Evolutionary conservation across 2,888 invertebrate species (phyloP), one percentile per base, ranked within the genome.

Genomic region (Lycocerus yunnanus): DNA sequence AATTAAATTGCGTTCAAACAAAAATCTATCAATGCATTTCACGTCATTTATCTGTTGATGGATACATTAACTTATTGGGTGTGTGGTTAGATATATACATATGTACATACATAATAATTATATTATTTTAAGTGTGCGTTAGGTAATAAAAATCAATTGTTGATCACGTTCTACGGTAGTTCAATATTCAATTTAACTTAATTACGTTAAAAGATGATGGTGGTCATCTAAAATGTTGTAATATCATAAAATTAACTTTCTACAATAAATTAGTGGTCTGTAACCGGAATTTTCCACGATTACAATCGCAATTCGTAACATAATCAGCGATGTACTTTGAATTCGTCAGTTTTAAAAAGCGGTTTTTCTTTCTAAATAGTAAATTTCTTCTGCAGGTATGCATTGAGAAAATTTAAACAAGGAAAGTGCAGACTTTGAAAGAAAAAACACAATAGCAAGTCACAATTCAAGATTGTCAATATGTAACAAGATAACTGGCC

Each of bases 401-500:
- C n/a, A n/a, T n/a, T n/a, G n/a, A n/a, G n/a, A n/a, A 9, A 20
- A 20, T 20, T 20, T 20, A 20, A 4, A 4, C 18, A 4, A 18
- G 15, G 15, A 58, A 16, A 60, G 11, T 15, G 10, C 10, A 6
- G 59, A n/a, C 2, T 58, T 58, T 58, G 5, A 58, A 59, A 1
- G n/a, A n/a, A 15, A 15, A 11, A 14, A 11, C 15, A 60, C 4
- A 20, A 18, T 20, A 61, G n/a, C n/a, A n/a, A n/a, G 43, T 43
- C 14, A 61, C 58, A 66, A 74, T 71, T 63, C 63, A 63, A 74
- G 71, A 70, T 67, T 68, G 70, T 70, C 70, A 70, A 70, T 70
- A 70, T 61, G 69, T 71, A 69, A 68, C 24, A 60, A 77, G 71
- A 74, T 74, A 74, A 71, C 68, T 66, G 67, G 71, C 69, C 72